Evolutionary conservation across 2,113 vertebrate species (phyloP), one percentile per base, ranked within the genome.

Genomic region (Chaetops frenatus): DNA sequence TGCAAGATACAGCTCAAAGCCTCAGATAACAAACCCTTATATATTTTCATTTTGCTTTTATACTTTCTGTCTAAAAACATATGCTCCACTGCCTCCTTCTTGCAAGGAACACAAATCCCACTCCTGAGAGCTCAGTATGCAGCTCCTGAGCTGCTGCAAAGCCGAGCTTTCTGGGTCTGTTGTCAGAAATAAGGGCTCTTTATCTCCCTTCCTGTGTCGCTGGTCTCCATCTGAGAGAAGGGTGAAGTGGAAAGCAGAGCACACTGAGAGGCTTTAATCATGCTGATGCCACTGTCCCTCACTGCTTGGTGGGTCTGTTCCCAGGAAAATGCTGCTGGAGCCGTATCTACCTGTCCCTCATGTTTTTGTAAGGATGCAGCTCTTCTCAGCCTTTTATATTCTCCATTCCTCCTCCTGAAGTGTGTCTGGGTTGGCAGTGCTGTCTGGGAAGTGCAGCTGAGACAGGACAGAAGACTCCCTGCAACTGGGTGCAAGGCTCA

Each of bases 221-320:
- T 2, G 0, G 24, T 48, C 45, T 76, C 66, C 9, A 1, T 60
- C 29, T 51, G 86, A 83, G 67, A 76, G 71, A 40, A 60, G 64
- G 42, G 15, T 56, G 66, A 77, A 85, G 28, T 16, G 40, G 31
- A 40, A 48, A 72, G 53, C 54, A 69, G 45, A 88, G 61, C 58
- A 69, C 0, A 0, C 10, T 0, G 12, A 80, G 88, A 82, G 60
- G n/a, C 66, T 92, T 57, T 90, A 60, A 72, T 76, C 33, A 0
- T 12, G 0, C 67, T 61, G 54, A 12, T 0, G 5, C 31, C 1
- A 0, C 6, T 3, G 6, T 74, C 57, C 62, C 47, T 80, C 0
- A 0, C 65, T 88, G 53, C 40, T 79, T 19, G 10, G 25, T n/a
- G 44, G 51, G 29, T 51, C 36, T 76, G 31, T 48, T 95, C 31